These are phyloP conservation scores for Drosophila repleta DNA, from an alignment of 1,140 invertebrate species.

Conservation along the genomic window DNA sequence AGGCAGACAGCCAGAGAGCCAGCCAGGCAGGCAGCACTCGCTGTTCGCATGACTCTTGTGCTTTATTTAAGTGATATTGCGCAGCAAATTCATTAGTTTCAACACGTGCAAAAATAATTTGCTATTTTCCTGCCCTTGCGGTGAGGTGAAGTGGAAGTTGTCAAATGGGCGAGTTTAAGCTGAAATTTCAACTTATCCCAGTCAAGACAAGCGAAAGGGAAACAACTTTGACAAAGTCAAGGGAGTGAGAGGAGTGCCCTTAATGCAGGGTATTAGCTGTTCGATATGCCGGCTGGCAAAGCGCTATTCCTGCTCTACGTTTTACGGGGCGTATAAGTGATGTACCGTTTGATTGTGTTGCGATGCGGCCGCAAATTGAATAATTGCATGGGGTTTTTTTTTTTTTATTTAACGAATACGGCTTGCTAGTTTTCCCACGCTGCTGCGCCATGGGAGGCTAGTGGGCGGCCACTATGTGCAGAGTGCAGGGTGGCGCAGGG, in stretches of 20 bases:
- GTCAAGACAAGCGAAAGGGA: too few species aligned
- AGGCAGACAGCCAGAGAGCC: not conserved
- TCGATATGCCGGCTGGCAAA: not conserved
- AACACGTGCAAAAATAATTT: slow-evolving; percentile 28
- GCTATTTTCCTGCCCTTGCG: not conserved
- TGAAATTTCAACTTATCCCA: too few species aligned
- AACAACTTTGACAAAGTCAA: too few species aligned
- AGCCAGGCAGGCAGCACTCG: slow-evolving; percentile 11
- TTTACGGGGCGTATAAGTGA: slow-evolving; percentile 37
- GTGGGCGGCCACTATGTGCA: not conserved
- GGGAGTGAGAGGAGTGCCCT: too few species aligned
- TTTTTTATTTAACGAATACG: slow-evolving; percentile 13
- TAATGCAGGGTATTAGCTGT: too few species aligned
- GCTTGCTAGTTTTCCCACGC: slow-evolving; percentile 72
- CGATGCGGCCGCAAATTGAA: slow-evolving; percentile 63
- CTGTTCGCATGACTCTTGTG: not conserved
- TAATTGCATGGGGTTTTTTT: slow-evolving; percentile 63
- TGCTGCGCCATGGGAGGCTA: slow-evolving; percentile 12
- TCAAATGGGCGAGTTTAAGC: too few species aligned
- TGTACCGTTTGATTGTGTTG: slow-evolving; percentile 18
- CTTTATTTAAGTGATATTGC: slow-evolving; percentile 5
- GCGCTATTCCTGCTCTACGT: not conserved
- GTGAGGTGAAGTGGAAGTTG: not conserved
- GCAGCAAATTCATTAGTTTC: slow-evolving; percentile 34
- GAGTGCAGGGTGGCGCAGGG: not conserved